Evolutionary conservation across 1,140 invertebrate species (phyloP).

Genomic region (Phymastichus coffea): DNA sequence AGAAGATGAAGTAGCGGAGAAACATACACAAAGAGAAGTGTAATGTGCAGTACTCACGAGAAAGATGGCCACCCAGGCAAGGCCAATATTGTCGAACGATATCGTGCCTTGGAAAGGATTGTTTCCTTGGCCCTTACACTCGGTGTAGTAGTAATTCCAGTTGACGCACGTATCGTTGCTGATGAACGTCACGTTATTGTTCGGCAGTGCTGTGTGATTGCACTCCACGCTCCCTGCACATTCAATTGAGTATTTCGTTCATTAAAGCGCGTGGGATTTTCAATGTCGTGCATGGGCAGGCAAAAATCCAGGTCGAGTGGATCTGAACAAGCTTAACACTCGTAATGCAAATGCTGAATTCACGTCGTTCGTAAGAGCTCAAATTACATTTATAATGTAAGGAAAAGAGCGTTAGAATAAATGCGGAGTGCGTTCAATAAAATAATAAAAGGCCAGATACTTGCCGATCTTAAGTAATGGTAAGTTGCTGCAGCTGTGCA

Average conservation of each 20-base stretch:
- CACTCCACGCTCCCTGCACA: constrained; percentile 61
- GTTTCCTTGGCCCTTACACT: constrained; percentile 86
- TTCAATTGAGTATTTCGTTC: too few species aligned
- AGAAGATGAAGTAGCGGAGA: neutral
- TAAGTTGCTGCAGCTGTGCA: constrained; percentile 88
- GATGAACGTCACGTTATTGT: constrained; percentile 52
- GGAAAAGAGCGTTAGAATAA: too few species aligned
- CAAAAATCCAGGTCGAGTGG: too few species aligned
- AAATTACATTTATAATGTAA: too few species aligned
- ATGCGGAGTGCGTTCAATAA: too few species aligned
- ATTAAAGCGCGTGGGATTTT: too few species aligned
- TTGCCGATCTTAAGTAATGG: constrained; percentile 67
- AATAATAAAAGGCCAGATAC: too few species aligned
- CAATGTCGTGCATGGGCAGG: too few species aligned
- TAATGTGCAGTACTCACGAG: constrained; percentile 89
- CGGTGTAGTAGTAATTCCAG: constrained; percentile 99
- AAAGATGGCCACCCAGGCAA: constrained; percentile 99
- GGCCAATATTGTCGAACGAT: constrained; percentile 98
- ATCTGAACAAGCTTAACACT: too few species aligned
- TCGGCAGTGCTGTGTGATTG: constrained; percentile 57
- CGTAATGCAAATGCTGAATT: too few species aligned
- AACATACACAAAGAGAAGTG: too few species aligned
- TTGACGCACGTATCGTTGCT: constrained; percentile 82
- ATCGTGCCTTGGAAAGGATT: constrained; percentile 99
- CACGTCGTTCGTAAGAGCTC: too few species aligned